phyloP scores from a whole-genome alignment of 2,888 invertebrate genomes.

The Scelioninae gen. 1 region DNA sequence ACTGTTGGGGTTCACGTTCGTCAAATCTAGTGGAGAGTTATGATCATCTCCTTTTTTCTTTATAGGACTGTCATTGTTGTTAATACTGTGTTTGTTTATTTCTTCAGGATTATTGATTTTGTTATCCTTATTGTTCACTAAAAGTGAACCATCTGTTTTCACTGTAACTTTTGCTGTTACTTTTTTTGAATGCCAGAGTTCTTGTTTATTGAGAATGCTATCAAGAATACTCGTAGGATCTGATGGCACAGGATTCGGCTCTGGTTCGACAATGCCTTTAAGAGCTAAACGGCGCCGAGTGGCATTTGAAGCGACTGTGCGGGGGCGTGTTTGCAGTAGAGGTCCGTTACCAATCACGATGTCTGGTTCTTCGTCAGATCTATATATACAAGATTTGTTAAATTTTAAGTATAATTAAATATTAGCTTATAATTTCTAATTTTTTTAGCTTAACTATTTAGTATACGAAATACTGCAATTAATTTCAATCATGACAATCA shows the following conservation, averaged over 20 bases:
- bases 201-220: slow-evolving; percentile 89
- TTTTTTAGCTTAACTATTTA: too few species aligned
- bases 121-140: too few species aligned
- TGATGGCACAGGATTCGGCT: slow-evolving; percentile 37
- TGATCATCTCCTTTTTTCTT: too few species aligned
- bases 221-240: slow-evolving; percentile 87
- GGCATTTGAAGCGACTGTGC: slow-evolving; percentile 75
- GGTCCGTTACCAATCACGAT: slow-evolving; percentile 74
- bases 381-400: slow-evolving; percentile 27
- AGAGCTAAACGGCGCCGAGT: slow-evolving; percentile 78
- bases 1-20: too few species aligned
- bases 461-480: too few species aligned
- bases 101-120: too few species aligned
- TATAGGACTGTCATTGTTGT: too few species aligned
- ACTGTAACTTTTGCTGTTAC: slow-evolving; percentile 86
- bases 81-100: too few species aligned
- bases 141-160: slow-evolving; percentile 87
- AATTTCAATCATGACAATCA: too few species aligned
- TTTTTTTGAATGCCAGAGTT: slow-evolving; percentile 88
- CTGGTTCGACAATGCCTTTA: slow-evolving; percentile 76
- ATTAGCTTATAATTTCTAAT: too few species aligned
- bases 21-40: too few species aligned
- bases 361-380: slow-evolving; percentile 74
- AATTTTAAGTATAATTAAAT: slow-evolving; percentile 1
- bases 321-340: slow-evolving; percentile 76